phyloP scores from a whole-genome alignment of 2,888 invertebrate species.

The Agapostemon virescens region DNA sequence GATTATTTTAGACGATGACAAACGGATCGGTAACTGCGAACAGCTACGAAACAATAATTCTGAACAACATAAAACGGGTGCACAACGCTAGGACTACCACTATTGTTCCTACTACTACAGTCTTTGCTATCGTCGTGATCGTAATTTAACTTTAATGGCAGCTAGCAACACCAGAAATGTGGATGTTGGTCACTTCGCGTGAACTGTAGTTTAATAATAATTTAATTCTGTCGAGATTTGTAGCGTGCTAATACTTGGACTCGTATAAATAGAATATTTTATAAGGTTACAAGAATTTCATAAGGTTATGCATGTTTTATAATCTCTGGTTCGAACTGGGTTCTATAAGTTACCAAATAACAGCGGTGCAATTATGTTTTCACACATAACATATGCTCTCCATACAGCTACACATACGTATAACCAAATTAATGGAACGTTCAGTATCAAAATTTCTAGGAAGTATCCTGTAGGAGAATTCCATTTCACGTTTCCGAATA shows the following conservation, averaged over 20 bases:
- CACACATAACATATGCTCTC: neutral
- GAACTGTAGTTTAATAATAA: too few relatives aligned
- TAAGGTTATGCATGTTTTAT: too few relatives aligned
- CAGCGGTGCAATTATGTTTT: neutral
- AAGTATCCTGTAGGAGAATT: neutral
- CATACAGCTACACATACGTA: neutral
- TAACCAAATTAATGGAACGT: neutral
- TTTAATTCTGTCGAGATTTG: neutral
- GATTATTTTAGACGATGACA: slow-evolving; percentile 55
- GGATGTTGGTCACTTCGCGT: too few relatives aligned
- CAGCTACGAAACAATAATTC: slow-evolving; percentile 45
- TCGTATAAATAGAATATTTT: slow-evolving; percentile 19
- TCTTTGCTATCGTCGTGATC: slow-evolving; percentile 16
- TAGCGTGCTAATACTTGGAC: neutral
- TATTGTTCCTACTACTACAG: slow-evolving; percentile 38
- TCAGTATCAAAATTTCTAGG: neutral
- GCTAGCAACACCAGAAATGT: slow-evolving; percentile 3
- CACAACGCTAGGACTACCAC: slow-evolving; percentile 51
- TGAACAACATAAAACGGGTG: slow-evolving; percentile 38
- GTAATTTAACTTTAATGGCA: slow-evolving; percentile 19
- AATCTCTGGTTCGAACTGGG: neutral
- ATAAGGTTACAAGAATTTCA: too few relatives aligned
- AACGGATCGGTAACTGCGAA: neutral
- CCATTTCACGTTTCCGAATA: neutral
- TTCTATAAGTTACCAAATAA: neutral